Evolutionary conservation across 2,113 vertebrate species (phyloP).

Genomic region (Prochilodus magdalenae): DNA sequence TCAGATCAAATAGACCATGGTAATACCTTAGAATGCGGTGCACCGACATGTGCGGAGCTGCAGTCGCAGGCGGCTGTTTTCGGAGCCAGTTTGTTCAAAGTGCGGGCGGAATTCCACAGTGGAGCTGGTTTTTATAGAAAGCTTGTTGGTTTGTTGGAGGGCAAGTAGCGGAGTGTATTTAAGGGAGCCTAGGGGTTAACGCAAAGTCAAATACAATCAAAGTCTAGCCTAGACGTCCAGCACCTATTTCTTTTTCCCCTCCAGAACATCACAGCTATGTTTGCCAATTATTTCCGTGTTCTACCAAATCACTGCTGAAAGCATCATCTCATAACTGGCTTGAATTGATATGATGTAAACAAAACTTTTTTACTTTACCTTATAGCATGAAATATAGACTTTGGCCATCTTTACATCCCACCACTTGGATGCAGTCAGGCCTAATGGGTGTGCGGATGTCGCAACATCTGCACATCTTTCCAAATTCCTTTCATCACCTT

Average conservation of each 20-base stretch:
- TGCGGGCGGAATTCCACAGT: constrained; percentile 61
- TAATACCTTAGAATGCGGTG: constrained; percentile 82
- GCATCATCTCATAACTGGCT: background rate
- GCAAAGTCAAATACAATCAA: constrained; percentile 45
- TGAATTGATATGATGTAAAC: background rate
- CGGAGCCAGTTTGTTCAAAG: constrained; percentile 78
- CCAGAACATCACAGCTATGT: background rate
- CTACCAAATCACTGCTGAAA: no score
- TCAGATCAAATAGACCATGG: constrained; percentile 84
- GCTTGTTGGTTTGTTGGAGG: constrained; percentile 44
- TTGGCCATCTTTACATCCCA: background rate
- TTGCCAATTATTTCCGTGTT: background rate
- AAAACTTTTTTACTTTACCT: no score
- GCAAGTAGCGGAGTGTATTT: constrained; percentile 48
- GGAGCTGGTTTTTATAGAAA: constrained; percentile 57
- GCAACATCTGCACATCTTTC: constrained; percentile 1
- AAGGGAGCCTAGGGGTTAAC: constrained; percentile 41
- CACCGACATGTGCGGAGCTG: constrained; percentile 83
- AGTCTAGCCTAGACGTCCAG: background rate
- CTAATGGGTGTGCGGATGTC: background rate
- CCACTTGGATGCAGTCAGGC: background rate
- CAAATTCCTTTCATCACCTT: constrained; percentile 7
- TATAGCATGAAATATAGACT: background rate
- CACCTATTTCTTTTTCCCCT: no score
- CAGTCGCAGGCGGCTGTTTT: constrained; percentile 64